Evolutionary conservation across 2,797 vertebrate species (phyloP).

Genomic region (Ibycter americanus): DNA sequence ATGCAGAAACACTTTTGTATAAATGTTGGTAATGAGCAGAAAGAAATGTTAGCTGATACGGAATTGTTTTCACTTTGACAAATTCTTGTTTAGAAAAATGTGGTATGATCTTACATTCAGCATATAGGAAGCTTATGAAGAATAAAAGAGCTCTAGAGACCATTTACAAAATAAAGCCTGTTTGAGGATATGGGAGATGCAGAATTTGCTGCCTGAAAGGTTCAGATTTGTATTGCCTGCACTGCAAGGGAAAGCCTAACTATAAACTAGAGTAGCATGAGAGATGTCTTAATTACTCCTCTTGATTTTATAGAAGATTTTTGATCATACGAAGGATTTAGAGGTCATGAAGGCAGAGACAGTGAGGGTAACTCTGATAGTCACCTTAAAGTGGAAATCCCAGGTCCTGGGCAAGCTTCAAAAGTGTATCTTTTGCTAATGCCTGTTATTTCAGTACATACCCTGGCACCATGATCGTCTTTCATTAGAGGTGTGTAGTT

Average conservation of each 20-base stretch:
- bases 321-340: background rate
- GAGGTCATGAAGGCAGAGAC: background rate
- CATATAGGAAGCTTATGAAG: background rate
- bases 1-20: background rate
- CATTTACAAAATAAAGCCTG: background rate
- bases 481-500: background rate
- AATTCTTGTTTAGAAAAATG: background rate
- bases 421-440: background rate
- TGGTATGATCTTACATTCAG: background rate
- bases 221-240: background rate
- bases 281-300: background rate
- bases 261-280: background rate
- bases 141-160: background rate
- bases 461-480: background rate
- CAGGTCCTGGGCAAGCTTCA: background rate
- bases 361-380: background rate
- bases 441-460: background rate
- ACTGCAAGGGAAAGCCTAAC: background rate
- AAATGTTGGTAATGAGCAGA: background rate
- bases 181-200: background rate
- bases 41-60: background rate
- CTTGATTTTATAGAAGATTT: background rate
- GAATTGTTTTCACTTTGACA: background rate
- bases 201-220: background rate
- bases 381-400: background rate